Evolutionary conservation across 2,797 vertebrate species (phyloP), one percentile per base, ranked within the genome.

Genomic region (Lepus townsendii): DNA sequence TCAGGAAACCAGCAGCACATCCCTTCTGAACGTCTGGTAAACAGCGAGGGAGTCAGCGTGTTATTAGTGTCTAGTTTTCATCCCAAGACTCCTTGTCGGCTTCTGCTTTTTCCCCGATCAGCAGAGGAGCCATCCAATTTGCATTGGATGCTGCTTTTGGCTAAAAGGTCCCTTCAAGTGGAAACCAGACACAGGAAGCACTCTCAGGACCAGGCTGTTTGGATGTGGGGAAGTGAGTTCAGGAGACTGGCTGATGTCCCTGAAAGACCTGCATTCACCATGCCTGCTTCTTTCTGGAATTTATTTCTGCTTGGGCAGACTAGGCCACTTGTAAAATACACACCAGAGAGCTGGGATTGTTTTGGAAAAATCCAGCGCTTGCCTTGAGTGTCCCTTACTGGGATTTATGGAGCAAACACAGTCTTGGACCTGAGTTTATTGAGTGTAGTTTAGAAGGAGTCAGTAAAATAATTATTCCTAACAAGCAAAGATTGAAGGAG

Each of bases 131-230:
- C 50, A n/a, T 88, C 79, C 62, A 83, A 7, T 86, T 92, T 94
- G 76, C 85, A 50, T 0, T 88, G 90, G 91, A 42, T 20, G 38
- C 27, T 14, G 24, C 17, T 65, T 71, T 88, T 80, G 57, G 35
- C 38, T 79, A 75, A 93, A 24, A 30, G 62, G 27, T 72, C 96
- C 83, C 88, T 96, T 94, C 65, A 94, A 96, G 54, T 78, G 79
- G 93, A 95, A 96, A 97, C 78, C 93, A 96, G 96, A 96, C 96
- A 97, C 96, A 97, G 96, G 95, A 97, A 97, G 65, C 38, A 16
- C 54, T 90, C 62, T 17, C 77, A 92, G 95, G 68, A 72, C 38
- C 38, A 20, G 75, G 90, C 73, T 30, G 12, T 47, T 78, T 80
- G 22, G 54, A 4, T 85, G 50, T 93, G 95, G 86, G 88, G 96